phyloP scores from a whole-genome alignment of 1,140 invertebrate genomes.

The Lucilia sericata region DNA sequence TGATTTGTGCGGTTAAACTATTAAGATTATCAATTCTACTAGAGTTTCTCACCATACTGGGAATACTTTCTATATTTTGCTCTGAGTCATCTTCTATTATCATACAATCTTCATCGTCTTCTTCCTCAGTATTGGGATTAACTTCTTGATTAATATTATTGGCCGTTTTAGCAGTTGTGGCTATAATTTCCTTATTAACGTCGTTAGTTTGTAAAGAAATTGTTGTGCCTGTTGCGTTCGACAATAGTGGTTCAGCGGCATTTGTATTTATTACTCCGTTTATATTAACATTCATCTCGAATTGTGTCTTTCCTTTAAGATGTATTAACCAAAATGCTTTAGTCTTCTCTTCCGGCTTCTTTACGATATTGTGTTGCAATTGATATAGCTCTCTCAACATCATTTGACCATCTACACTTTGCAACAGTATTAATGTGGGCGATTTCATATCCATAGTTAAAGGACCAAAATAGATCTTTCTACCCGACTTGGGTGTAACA shows the following conservation, averaged over 20 bases:
- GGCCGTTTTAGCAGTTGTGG: too few relatives aligned
- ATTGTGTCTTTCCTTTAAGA: slow-evolving; percentile 57
- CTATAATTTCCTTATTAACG: too few relatives aligned
- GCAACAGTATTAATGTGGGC: slow-evolving; percentile 59
- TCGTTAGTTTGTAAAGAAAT: too few relatives aligned
- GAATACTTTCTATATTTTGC: neutral
- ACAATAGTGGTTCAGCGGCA: neutral
- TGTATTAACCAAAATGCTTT: slow-evolving; percentile 62
- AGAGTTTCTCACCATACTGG: neutral
- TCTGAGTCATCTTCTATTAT: slow-evolving; percentile 35
- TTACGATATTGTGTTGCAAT: slow-evolving; percentile 54
- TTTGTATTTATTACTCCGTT: neutral
- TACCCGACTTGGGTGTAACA: slow-evolving; percentile 55
- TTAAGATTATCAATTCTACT: too few relatives aligned
- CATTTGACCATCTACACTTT: slow-evolving; percentile 65
- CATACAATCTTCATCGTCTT: slow-evolving; percentile 47
- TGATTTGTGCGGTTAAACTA: too few relatives aligned
- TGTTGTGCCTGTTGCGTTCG: too few relatives aligned
- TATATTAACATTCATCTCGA: slow-evolving; percentile 53
- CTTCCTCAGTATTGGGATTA: neutral
- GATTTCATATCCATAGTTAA: slow-evolving; percentile 52
- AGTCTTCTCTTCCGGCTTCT: slow-evolving; percentile 50
- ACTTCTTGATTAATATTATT: neutral
- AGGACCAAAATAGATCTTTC: slow-evolving; percentile 64
- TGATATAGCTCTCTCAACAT: slow-evolving; percentile 64